Base-by-base conservation (phyloP, 2,888 invertebrate genomes). In the Apoda limacodes region DNA sequence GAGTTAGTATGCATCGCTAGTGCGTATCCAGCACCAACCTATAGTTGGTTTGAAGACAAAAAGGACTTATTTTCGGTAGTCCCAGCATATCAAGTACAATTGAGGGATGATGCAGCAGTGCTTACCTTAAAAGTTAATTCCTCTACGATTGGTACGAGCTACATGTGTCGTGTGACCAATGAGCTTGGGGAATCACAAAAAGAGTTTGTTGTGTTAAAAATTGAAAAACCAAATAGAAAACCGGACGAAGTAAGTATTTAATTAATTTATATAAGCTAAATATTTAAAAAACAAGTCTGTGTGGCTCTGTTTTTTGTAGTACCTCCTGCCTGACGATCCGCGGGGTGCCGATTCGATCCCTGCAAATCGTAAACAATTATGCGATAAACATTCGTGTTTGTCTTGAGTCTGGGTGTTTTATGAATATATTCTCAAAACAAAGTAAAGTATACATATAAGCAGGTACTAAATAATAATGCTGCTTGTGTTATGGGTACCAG, bases 131-230 rank as follows among this genome's bases (percentile, higher is more conserved):
- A 41, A 5, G 64, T 61, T 1, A 55, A 57, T 29, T 42, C 51
- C 2, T 41, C 60, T 1, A 55, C 54, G 2, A 63, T 60, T 22
- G 59, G 53, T 1, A 50, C 60, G 25, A 55, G 37, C 23, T 74
- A 56, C 25, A 57, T 49, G 29, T 76, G 76, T 36, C 42, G 51
- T 29, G 74, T 67, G 0, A 54, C 43, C 2, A 76, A 76, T 28
- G 40, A 45, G 2, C 44, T 54, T 22, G 76, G 75, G 0, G 47
- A 43, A 0, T 33, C 52, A 3, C 54, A 56, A 1, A 59, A 60
- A 39, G 42, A 43, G 12, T 69, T 62, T 33, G 37, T 36, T 9
- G 21, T 76, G 26, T 13, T 55, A 13, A 55, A 56, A 39, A 40
- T 59, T 26, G 56, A 52, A 12, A 54, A 46, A 27, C 75, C 74